Percentiles rank a stretch among this genome's conserved stretches.
Conservation (phyloP, 2,113 vertebrate genomes). For the Dolichotis patagonum region DNA sequence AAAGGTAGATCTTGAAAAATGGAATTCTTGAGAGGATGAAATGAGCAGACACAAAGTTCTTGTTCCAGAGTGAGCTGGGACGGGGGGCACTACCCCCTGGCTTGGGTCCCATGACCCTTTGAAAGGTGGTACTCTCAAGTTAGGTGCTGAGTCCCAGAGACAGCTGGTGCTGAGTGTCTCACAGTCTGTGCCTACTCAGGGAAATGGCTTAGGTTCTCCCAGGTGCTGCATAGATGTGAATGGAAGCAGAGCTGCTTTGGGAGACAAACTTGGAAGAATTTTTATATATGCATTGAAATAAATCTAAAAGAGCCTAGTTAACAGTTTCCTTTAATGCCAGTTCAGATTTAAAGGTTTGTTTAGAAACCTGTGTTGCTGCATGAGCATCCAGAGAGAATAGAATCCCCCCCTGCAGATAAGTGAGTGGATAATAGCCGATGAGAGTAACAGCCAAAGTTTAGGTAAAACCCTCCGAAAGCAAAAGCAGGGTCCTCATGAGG, state of each 20-base stretch:
- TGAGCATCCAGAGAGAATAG: background rate
- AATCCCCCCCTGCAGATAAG: background rate
- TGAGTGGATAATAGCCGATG: background rate
- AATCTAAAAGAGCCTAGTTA: background rate
- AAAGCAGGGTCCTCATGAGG: slow-evolving; percentile 35
- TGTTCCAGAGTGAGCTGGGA: background rate
- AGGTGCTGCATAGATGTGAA: slow-evolving; percentile 45
- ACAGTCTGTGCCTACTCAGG: slow-evolving; percentile 64
- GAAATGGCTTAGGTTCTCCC: slow-evolving; percentile 70
- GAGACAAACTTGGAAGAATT: slow-evolving; percentile 6
- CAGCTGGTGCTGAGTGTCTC: background rate
- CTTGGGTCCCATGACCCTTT: background rate
- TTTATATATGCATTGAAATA: slow-evolving; percentile 27
- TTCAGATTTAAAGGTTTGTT: slow-evolving; percentile 45
- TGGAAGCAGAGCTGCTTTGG: slow-evolving; percentile 26
- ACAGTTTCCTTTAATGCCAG: slow-evolving; percentile 42
- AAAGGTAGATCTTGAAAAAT: background rate
- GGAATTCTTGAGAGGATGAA: background rate
- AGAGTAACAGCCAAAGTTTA: background rate
- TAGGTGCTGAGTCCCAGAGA: slow-evolving; percentile 1
- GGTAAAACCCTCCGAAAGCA: slow-evolving; percentile 1
- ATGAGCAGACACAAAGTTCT: background rate
- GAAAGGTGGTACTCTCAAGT: background rate
- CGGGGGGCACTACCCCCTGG: background rate
- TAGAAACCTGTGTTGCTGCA: slow-evolving; percentile 20